Conservation (phyloP, 2,797 vertebrate species). For the Pachyuromys duprasi region DNA sequence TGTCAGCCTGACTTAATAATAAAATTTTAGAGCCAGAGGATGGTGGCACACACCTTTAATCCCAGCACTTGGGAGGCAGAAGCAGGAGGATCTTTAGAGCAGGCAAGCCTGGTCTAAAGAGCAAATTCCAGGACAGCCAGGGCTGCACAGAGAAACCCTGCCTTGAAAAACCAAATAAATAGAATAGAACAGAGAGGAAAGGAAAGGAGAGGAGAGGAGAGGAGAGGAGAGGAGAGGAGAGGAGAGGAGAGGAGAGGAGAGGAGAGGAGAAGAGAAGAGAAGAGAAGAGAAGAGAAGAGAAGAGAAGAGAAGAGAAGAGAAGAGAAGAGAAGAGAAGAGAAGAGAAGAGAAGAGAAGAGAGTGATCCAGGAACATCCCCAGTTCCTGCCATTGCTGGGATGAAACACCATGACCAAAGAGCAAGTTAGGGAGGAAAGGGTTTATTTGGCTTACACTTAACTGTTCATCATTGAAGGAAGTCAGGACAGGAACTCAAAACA, state of each 20-base stretch:
- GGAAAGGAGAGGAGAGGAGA: too few relatives aligned
- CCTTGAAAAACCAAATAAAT: too few relatives aligned
- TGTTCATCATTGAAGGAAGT: not conserved
- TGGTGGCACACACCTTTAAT: not conserved
- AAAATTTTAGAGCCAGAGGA: not conserved
- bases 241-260: too few relatives aligned
- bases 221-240: too few relatives aligned
- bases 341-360: too few relatives aligned
- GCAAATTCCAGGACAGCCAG: not conserved
- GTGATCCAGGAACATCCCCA: not conserved
- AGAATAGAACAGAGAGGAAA: too few relatives aligned
- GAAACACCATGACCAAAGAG: not conserved
- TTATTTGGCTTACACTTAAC: not conserved
- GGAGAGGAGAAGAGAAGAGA: too few relatives aligned
- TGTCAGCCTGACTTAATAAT: not conserved
- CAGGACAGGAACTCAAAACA: not conserved
- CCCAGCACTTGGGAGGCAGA: too few relatives aligned
- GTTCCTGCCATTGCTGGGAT: not conserved
- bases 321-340: too few relatives aligned
- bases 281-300: too few relatives aligned
- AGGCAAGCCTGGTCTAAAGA: not conserved
- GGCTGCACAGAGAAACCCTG: not conserved
- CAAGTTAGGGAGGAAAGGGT: not conserved
- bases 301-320: too few relatives aligned
- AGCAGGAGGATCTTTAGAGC: not conserved